Evolutionary conservation across 2,113 vertebrate species (phyloP).

Genomic region (Crotophaga sulcirostris): DNA sequence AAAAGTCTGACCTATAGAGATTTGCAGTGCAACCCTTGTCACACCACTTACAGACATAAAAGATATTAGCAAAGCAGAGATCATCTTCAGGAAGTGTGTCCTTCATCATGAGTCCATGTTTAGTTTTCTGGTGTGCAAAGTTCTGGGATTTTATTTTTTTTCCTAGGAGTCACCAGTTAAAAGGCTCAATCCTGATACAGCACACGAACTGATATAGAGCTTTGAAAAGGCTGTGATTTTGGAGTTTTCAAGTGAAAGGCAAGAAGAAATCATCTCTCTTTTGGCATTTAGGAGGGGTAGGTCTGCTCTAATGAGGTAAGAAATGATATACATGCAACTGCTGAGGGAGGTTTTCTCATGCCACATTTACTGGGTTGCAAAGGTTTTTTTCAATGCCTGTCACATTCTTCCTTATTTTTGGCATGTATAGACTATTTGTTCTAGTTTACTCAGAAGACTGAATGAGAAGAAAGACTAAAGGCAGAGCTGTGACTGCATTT

Average conservation of each 20-base stretch:
- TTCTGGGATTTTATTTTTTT: background rate
- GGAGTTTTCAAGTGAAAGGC: background rate
- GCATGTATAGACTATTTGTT: background rate
- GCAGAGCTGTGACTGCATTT: background rate
- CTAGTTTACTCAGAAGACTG: background rate
- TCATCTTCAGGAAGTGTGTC: background rate
- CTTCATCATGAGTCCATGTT: background rate
- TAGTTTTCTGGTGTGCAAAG: background rate
- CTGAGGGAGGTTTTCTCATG: background rate
- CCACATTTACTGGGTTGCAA: background rate
- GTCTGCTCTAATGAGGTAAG: background rate
- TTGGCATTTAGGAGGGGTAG: background rate
- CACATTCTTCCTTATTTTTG: background rate
- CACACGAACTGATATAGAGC: background rate
- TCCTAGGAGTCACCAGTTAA: background rate
- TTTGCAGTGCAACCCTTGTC: background rate
- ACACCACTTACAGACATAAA: background rate
- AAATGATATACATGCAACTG: background rate
- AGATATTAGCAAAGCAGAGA: background rate
- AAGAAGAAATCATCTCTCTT: background rate
- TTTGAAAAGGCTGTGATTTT: background rate
- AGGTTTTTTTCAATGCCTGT: background rate
- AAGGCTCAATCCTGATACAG: background rate
- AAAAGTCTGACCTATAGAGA: background rate
- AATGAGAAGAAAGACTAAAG: background rate